Evolutionary conservation across 2,113 vertebrate genomes (phyloP).

Genomic region (Daboia siamensis): DNA sequence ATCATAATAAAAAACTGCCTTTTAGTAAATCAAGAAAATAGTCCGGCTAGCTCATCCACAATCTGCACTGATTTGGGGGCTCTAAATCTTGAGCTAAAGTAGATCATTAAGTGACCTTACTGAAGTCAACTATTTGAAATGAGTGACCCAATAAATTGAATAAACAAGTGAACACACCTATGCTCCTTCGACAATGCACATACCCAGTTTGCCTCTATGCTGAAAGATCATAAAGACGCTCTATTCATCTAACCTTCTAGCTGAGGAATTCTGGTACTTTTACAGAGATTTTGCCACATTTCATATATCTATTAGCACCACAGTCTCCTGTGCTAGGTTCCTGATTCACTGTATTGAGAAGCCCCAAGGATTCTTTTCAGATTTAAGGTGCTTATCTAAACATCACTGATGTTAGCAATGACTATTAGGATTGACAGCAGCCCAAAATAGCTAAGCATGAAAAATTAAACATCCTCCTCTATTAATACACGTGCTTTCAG

Average conservation of each 20-base stretch:
- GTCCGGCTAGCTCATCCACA: background rate
- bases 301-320: background rate
- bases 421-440: fast-evolving
- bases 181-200: background rate
- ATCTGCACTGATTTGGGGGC: background rate
- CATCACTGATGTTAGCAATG: background rate
- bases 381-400: background rate
- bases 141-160: background rate
- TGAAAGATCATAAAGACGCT: background rate
- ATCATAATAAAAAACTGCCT: background rate
- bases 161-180: background rate
- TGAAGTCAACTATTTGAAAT: background rate
- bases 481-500: background rate
- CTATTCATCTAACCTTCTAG: background rate
- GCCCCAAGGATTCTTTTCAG: background rate
- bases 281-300: background rate
- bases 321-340: background rate
- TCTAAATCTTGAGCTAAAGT: background rate
- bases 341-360: background rate
- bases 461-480: background rate
- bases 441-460: background rate
- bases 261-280: background rate
- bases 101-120: background rate
- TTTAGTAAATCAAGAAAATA: background rate
- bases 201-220: background rate